Evolutionary conservation across 1,140 invertebrate species (phyloP), one percentile per base, ranked within the genome.

Genomic region (Musca vetustissima): DNA sequence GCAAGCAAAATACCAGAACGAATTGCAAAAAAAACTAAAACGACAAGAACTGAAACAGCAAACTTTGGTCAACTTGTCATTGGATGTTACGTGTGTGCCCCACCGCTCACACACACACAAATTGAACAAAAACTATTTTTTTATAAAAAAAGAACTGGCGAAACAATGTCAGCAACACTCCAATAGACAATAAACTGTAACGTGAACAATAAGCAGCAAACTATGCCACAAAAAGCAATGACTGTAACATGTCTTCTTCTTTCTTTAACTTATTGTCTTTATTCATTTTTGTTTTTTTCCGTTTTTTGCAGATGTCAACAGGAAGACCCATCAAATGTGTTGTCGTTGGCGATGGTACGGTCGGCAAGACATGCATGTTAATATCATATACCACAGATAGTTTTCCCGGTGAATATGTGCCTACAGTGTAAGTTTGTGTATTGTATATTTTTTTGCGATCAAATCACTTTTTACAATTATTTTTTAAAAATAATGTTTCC

Each of bases 371-470:
- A 47, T 98, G 97, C 85, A 98, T 98, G 95, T 87, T 99, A 76
- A 98, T 99, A 83, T 98, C 96, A 48, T 98, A 98, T 80, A 98
- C 97, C 28, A 99, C 97, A 73, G 96, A 98, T 83, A 97, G 95
- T 86, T 99, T 99, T 88, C 96, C 96, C 67, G 96, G 96, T 73
- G 95, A 97, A 92, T 97, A 97, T 89, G 95, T 97, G 72, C 95
- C 95, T 76, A 97, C 95, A 79, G 94, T 95, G 92, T 95, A 86
- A 92, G 92, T 91, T 73, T n/a, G n/a, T n/a, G n/a, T n/a, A n/a
- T n/a, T n/a, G n/a, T n/a, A 48, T 19, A 59, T 74, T 70, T 50
- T 47, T 36, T 68, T 66, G 13, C 13, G n/a, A 49, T n/a, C n/a
- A n/a, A n/a, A 49, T 19, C 8, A 64, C 68, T 49, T 6, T 59